Evolutionary conservation across 2,113 vertebrate species (phyloP), one percentile per base, ranked within the genome.

Genomic region (Psammodynastes pulverulentus): DNA sequence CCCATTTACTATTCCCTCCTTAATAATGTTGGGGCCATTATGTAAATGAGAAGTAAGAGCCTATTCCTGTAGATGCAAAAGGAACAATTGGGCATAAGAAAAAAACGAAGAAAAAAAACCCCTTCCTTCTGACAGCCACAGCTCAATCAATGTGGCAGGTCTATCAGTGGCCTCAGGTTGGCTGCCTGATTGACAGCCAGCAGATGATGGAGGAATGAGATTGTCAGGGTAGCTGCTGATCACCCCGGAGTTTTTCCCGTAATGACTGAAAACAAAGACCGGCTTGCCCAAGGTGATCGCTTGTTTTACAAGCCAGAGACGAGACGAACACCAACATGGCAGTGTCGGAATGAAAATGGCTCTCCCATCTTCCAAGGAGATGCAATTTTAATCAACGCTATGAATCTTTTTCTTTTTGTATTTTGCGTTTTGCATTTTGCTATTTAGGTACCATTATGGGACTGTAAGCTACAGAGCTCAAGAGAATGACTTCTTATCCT

Each of bases 171-270:
- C 98, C 98, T 96, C 95, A 87, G 97, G 98, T 98, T 93, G 97
- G 97, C 90, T 87, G 95, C 94, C 96, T 98, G 98, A 98, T 96
- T 98, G 98, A 98, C 98, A 98, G 97, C 97, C 96, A 97, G 97
- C 98, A 98, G 98, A 97, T 98, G 98, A 97, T 96, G 93, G 96
- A 96, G 96, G 94, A 97, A 98, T 98, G 96, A 96, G 96, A 97
- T 96, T 97, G 97, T 98, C 97, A 98, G 94, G 91, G 90, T 89
- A 95, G 95, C 95, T 96, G 96, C 92, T 93, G 94, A 96, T 96
- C 97, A 97, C 95, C 97, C 96, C 94, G 89, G 89, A 94, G 94
- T 96, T 96, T 95, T 96, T 90, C 10, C 48, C 86, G 94, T 96
- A 97, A 96, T 96, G 97, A 96, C 97, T 95, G 96, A 94, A 91